Base-by-base conservation (phyloP, 2,113 vertebrate species). In the Phrynocephalus versicolor region DNA sequence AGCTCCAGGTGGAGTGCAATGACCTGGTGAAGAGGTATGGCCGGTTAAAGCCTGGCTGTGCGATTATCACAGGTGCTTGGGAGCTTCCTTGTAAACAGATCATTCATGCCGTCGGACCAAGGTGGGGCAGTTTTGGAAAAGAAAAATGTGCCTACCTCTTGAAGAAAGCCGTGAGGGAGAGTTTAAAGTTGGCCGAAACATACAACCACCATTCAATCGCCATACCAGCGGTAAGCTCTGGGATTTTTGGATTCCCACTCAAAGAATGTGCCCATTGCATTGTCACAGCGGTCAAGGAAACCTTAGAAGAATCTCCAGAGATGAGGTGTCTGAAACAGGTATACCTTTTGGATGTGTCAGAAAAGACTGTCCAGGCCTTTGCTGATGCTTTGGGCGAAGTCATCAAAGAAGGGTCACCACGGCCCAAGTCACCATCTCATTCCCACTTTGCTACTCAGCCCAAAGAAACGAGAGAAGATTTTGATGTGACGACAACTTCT, bases 101-200 rank as follows among this genome's bases (percentile, higher is more conserved):
- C 23, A 96, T 99, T 64, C 97, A 98, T 1, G 96, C 95, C 1
- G 94, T 98, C 2, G 97, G 91, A 60, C 97, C 98, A 65, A 51
- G 1, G 8, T 98, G 95, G 96, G 89, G 67, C 0, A 0, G 0
- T 1, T 0, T 33, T 0, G 70, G 94, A 0, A 1, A n/a, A 33
- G 9, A 33, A 0, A 89, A 30, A 58, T 88, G 94, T 0, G 0
- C 74, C 12, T 1, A 0, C 0, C 73, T 94, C 58, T 78, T 99
- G 64, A 97, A 75, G 57, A 94, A 7, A 79, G 91, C 62, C 0
- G 94, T 99, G 51, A 94, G 76, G 83, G 88, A 37, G 2, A 96
- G 96, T 21, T 89, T 99, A 0, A 78, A 70, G 0, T 87, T 95
- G 6, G 97, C 98, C 7, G 96, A 96, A 57, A 12, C 1, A 0